Evolutionary conservation across 2,113 vertebrate species (phyloP).

Genomic region (Plecotus auritus): DNA sequence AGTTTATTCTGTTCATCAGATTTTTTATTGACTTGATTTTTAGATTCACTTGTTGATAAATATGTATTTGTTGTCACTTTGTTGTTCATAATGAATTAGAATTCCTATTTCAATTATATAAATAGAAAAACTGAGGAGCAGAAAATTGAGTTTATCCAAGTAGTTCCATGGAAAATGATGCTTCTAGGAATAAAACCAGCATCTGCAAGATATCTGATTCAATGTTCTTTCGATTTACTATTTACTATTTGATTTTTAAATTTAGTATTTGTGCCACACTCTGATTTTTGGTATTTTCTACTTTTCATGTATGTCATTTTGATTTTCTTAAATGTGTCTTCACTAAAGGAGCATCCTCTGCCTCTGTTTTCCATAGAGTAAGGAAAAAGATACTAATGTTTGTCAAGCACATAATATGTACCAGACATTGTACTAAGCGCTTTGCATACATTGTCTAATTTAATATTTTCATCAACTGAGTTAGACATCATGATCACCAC

Average conservation of each 20-base stretch:
- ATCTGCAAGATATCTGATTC: neutral
- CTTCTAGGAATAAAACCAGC: neutral
- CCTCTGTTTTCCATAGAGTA: neutral
- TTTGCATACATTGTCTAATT: neutral
- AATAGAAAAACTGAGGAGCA: neutral
- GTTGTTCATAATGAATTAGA: neutral
- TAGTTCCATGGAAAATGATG: neutral
- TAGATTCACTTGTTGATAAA: no score
- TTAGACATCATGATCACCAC: neutral
- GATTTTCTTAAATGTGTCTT: neutral
- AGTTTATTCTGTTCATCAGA: no score
- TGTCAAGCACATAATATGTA: no score
- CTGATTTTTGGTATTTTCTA: neutral
- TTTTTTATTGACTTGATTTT: no score
- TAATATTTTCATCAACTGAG: neutral
- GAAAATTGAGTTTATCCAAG: neutral
- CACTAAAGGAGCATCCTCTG: neutral
- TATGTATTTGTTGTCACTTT: no score
- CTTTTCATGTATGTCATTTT: neutral
- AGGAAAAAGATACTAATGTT: neutral
- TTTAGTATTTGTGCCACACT: neutral
- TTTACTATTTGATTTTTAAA: neutral
- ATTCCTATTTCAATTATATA: conserved; percentile 6
- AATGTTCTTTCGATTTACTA: neutral
- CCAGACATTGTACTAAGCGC: neutral